Percentiles rank a stretch among this genome's conserved stretches.
Evolutionary conservation across 2,888 invertebrate genomes (phyloP).

Genomic region (Magallana nippona): DNA sequence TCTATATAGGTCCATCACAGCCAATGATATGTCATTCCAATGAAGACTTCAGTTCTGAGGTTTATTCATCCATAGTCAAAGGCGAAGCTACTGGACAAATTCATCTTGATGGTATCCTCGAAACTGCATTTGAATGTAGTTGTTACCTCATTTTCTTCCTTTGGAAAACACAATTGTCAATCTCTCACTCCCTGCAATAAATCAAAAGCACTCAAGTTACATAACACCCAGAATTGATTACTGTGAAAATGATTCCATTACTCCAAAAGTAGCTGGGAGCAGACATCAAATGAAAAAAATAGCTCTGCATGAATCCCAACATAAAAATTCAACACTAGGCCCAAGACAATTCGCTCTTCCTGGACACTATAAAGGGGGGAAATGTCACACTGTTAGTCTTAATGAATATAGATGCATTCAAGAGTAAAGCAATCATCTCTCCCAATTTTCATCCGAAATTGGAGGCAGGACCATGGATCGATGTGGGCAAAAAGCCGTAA

Average conservation of each 20-base stretch:
- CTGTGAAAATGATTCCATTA: neutral
- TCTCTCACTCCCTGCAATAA: slow-evolving; percentile 4
- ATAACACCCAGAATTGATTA: slow-evolving; percentile 17
- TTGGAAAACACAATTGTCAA: neutral
- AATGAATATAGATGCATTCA: neutral
- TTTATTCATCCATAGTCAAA: slow-evolving; percentile 42
- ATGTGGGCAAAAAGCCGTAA: slow-evolving; percentile 10
- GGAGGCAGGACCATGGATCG: neutral
- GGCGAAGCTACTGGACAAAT: slow-evolving; percentile 22
- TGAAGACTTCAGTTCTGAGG: neutral
- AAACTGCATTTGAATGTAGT: neutral
- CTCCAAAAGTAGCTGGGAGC: slow-evolving; percentile 3
- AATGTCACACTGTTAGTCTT: neutral
- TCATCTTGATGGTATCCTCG: slow-evolving; percentile 27
- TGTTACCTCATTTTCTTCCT: slow-evolving; percentile 2
- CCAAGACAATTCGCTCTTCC: neutral
- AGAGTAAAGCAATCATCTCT: neutral
- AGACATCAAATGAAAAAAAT: neutral
- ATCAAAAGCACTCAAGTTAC: neutral
- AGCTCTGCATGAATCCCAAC: neutral
- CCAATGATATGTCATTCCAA: slow-evolving; percentile 23
- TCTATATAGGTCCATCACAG: slow-evolving; percentile 13
- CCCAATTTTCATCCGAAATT: neutral
- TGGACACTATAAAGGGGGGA: neutral
- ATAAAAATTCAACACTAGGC: neutral